A percentile compares a stretch with the other conserved stretches of the same genome.
phyloP scores from a whole-genome alignment of 2,113 vertebrate species.

The Hydrochoerus hydrochaeris region DNA sequence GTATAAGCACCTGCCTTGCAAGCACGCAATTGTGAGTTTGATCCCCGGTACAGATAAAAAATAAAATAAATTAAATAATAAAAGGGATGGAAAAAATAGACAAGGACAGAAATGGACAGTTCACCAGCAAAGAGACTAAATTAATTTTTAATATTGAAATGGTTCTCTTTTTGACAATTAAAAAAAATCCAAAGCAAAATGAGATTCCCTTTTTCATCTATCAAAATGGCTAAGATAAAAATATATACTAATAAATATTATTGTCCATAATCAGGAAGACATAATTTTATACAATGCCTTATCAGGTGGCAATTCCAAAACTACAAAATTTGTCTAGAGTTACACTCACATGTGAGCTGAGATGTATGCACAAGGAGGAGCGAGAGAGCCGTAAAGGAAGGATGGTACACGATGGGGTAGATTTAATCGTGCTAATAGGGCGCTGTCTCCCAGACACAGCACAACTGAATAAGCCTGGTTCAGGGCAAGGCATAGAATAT shows the following conservation, averaged over 20 bases:
- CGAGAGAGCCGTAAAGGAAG: neutral
- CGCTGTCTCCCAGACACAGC: neutral
- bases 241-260: neutral
- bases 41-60: too few relatives aligned
- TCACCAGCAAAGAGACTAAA: neutral
- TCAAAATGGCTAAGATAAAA: slow-evolving; percentile 26
- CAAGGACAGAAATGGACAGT: neutral
- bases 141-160: neutral
- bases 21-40: too few relatives aligned
- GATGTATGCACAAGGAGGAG: neutral
- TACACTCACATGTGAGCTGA: neutral
- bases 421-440: neutral
- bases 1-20: too few relatives aligned
- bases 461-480: neutral
- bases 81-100: neutral
- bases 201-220: neutral
- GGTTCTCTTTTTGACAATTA: neutral
- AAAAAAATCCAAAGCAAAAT: neutral
- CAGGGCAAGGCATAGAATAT: neutral
- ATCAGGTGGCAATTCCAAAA: neutral
- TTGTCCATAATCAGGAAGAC: neutral
- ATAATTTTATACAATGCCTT: neutral
- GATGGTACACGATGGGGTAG: neutral
- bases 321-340: neutral
- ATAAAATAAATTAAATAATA: too few relatives aligned